Base-by-base conservation (phyloP, 2,888 invertebrate genomes). In the Eupsilia transversa region DNA sequence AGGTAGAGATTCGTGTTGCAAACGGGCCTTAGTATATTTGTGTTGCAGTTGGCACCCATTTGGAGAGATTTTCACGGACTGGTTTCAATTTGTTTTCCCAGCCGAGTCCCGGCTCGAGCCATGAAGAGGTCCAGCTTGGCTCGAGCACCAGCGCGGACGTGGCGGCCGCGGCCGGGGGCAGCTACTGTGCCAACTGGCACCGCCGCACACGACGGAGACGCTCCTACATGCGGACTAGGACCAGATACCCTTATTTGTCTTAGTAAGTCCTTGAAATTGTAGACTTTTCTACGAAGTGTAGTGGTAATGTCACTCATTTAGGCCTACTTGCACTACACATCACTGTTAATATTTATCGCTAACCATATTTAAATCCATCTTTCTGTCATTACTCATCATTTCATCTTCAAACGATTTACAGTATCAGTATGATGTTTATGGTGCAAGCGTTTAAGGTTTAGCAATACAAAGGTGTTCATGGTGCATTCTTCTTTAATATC, bases 221-320 rank as follows among this genome's bases (percentile, higher is more conserved):
- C 23, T 72, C 82, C 14, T 74, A 57, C 65, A 69, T 73, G 0
- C 30, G 43, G n/a, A 73, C 83, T 20, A 77, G 82, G 10, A 79
- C 77, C 76, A 91, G 89, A 79, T 89, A 89, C 63, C 88, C 92
- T 0, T 91, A 88, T 59, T 78, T 92, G 3, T 91, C 91, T 23
- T 91, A 88, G 87, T 85, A n/a, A 80, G 85, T 80, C 12, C 17
- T 30, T 52, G 12, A 52, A 52, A 27, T 27, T 1, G 17, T 27
- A 17, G 10, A 27, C 17, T 49, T 49, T 35, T n/a, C 10, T n/a
- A 33, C n/a, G 20, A 57, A 20, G 33, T 56, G 14, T 33, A 23
- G 23, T 14, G 14, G 23, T 14, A 17, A 64, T 33, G 30, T n/a
- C 23, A 56, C 56, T 33, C 2, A 33, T 33, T 56, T 0, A 30